Base-by-base conservation (phyloP, 2,888 invertebrate species). In the Agonopterix arenella region DNA sequence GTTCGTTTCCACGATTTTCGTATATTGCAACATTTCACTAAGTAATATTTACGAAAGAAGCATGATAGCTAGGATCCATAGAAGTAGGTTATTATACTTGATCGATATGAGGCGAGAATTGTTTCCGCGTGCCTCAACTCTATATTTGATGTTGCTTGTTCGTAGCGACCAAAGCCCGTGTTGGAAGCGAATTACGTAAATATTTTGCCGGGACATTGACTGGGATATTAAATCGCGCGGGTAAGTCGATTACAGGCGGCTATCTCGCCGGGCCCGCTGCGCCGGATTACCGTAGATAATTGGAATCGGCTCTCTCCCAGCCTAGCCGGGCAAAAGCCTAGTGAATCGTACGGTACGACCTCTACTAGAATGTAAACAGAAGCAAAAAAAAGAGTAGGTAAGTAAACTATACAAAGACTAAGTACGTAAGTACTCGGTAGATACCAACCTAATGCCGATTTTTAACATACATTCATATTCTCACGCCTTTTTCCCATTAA, bases 201-300 rank as follows among this genome's bases (percentile, higher is more conserved):
- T 75, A 78, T 79, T 77, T 75, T 74, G 66, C 64, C 61, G 65
- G 71, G 64, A 69, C 79, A 76, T 73, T 70, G 75, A 75, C 68
- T 71, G 64, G 66, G 64, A 76, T 81, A 81, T 80, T 80, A 80
- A 80, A 81, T 79, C 64, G 76, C 70, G 66, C 66, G 72, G 66
- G 68, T 76, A 76, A 82, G 74, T 80, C 73, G 76, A 76, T 82
- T 78, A 76, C 67, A 66, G 68, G 61, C 64, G 68, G 73, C 73
- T 76, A 74, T 73, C 73, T 68, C 60, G 64, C 61, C 61, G 61
- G 67, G 68, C 68, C 65, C 64, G 66, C 63, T 69, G 73, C 66
- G 68, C 68, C 58, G 75, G 75, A 76, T 80, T 76, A 80, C 66
- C 58, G 60, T 56, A 64, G 68, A 64, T 81, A 82, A 82, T 79